Evolutionary conservation across 1,140 invertebrate genomes (phyloP).

Genomic region (Atta colombica): DNA sequence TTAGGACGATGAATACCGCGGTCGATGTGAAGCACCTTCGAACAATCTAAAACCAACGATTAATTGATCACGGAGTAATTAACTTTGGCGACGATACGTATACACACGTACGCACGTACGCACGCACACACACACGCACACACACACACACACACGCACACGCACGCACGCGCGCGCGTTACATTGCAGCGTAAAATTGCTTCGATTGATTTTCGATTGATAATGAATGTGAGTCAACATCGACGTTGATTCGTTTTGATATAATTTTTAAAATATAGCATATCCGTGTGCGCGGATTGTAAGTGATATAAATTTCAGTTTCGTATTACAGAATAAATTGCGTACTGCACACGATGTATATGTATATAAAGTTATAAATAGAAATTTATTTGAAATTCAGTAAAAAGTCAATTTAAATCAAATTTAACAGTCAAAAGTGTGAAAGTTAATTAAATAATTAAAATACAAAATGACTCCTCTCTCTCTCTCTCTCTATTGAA

Average conservation of each 20-base stretch:
- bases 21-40: conserved; percentile 70
- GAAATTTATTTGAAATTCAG: neutral
- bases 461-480: neutral
- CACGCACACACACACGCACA: neutral
- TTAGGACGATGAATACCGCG: conserved; percentile 70
- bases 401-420: neutral
- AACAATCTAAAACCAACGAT: conserved; percentile 76
- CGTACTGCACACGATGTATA: neutral
- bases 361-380: conserved; percentile 14
- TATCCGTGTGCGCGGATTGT: neutral
- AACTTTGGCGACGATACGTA: neutral
- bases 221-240: conserved; percentile 25
- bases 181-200: conserved; percentile 28
- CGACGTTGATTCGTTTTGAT: conserved; percentile 4
- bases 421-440: neutral
- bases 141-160: too few relatives aligned
- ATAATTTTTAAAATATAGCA: conserved; percentile 6
- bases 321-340: neutral
- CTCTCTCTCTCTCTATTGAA: neutral
- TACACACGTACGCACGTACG: too few relatives aligned
- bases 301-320: neutral
- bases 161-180: too few relatives aligned
- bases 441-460: neutral
- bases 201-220: conserved; percentile 31
- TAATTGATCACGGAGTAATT: conserved; percentile 44